Evolutionary conservation across 2,113 vertebrate species (phyloP), one percentile per base, ranked within the genome.

Genomic region (Oxyruncus cristatus): DNA sequence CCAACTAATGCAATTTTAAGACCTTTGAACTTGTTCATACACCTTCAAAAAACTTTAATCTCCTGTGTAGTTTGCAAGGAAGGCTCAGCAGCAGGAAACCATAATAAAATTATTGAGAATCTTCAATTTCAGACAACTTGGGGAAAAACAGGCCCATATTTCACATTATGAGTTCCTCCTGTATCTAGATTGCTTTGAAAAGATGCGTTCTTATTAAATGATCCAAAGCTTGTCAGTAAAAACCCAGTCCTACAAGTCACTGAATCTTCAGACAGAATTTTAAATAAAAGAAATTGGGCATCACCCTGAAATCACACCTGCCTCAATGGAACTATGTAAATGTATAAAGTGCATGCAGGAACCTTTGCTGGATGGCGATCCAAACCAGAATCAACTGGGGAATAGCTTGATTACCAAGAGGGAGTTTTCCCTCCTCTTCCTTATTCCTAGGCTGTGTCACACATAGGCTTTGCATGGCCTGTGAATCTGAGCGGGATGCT

Each of bases 401-500:
- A 93, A 71, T 5, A 77, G 14, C 3, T 35, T 30, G 21, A 49
- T 84, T 77, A 42, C 12, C 20, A 47, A 39, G 59, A 59, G 4
- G 12, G 17, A 84, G 7, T 6, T 68, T 75, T 82, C 32, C 17
- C 27, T 91, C 22, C 30, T 59, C 46, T 87, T 53, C 26, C 15
- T 59, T 42, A 61, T 73, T 74, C 22, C 44, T 77, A 21, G 56
- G 13, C 59, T 80, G 28, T 24, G n/a, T 27, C 53, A 39, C 14
- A 44, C 46, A 18, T 20, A 2, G 1, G 33, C 56, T 90, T 59
- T 74, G 30, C 23, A 4, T 6, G 22, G 24, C 1, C 0, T 15
- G 41, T 1, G 8, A 84, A 67, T 44, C 68, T 0, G 0, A 71
- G 61, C 21, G 27, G 2, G 1, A 13, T 0, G 17, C 27, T 73